Evolutionary conservation across 2,113 vertebrate species (phyloP).

Genomic region (Lamprotornis superbus): DNA sequence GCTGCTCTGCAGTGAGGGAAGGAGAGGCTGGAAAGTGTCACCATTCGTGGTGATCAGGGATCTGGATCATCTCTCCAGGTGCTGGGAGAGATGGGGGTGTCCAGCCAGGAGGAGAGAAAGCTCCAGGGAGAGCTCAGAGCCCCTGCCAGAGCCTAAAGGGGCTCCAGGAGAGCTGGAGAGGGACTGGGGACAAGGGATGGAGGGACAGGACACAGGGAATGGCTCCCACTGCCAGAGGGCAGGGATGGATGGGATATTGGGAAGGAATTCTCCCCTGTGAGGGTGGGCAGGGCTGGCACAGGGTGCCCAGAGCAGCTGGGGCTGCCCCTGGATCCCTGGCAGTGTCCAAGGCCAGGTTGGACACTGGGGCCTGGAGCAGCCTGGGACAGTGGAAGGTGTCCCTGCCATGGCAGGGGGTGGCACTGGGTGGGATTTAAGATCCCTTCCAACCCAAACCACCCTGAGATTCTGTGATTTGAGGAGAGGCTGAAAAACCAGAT

Average conservation of each 20-base stretch:
- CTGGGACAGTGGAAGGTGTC: background rate
- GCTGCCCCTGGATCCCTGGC: background rate
- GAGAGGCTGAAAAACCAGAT: background rate
- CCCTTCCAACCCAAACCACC: background rate
- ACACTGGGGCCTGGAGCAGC: rapidly evolving
- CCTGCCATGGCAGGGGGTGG: background rate
- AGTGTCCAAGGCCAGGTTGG: background rate
- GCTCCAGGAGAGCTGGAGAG: background rate
- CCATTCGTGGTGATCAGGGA: rapidly evolving
- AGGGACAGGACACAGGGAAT: background rate
- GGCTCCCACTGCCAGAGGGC: background rate
- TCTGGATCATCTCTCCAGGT: background rate
- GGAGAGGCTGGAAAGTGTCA: background rate
- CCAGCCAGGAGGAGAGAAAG: background rate
- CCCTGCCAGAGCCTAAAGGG: background rate
- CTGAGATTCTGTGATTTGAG: background rate
- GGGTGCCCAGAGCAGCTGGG: background rate
- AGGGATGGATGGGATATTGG: rapidly evolving
- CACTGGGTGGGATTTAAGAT: rapidly evolving
- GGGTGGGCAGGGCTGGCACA: background rate
- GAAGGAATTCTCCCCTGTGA: rapidly evolving
- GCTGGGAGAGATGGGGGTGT: background rate
- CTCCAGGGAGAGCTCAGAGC: background rate
- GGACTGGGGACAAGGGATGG: rapidly evolving
- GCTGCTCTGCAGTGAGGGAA: background rate